Percentiles rank a stretch among this genome's conserved stretches.
Conservation (phyloP, 2,888 invertebrate genomes). For the Limnephilus auricula region DNA sequence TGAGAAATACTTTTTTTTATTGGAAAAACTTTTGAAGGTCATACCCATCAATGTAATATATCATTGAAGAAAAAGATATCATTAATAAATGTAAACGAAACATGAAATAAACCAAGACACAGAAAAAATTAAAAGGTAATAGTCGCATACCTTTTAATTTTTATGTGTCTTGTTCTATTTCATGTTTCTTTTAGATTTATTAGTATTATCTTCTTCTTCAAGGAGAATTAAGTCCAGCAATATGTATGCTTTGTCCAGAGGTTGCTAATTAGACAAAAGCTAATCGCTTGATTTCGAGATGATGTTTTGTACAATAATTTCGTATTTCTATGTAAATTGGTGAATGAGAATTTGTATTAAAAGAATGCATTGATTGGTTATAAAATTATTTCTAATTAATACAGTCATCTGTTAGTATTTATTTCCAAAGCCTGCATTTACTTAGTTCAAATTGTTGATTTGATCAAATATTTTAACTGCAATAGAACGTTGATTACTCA, state of each 20-base stretch:
- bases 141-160: too few relatives aligned
- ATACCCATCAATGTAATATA: too few relatives aligned
- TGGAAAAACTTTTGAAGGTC: too few relatives aligned
- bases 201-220: too few relatives aligned
- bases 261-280: neutral
- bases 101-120: too few relatives aligned
- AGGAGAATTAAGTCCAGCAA: neutral
- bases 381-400: neutral
- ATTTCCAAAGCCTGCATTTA: neutral
- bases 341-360: neutral
- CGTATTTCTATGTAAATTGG: neutral
- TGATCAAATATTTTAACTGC: constrained; percentile 6
- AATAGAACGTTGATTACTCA: neutral
- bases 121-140: too few relatives aligned
- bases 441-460: neutral
- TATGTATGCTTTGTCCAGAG: neutral
- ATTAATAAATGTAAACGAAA: too few relatives aligned
- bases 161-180: too few relatives aligned
- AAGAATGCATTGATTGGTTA: neutral
- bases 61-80: too few relatives aligned
- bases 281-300: neutral
- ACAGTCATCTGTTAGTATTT: neutral
- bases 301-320: neutral
- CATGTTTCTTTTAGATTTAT: too few relatives aligned
- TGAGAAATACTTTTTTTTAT: too few relatives aligned